Conservation (phyloP, 2,797 vertebrate species). For the Acridotheres tristis region DNA sequence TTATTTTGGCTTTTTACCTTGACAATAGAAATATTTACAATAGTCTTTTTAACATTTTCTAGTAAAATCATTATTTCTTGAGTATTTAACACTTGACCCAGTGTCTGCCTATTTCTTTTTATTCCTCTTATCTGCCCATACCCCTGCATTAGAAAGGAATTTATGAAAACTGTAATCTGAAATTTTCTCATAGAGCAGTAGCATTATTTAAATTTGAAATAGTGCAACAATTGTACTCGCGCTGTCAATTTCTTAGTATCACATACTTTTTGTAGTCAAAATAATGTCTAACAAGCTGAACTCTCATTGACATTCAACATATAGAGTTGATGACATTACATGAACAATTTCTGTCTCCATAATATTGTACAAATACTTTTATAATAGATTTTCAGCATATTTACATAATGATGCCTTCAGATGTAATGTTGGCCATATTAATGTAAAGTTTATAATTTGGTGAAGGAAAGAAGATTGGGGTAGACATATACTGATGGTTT, state of each 20-base stretch:
- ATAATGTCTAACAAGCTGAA: neutral
- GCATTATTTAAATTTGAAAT: neutral
- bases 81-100: neutral
- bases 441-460: neutral
- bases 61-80: neutral
- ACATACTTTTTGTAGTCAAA: neutral
- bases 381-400: conserved; percentile 40
- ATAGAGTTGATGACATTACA: neutral
- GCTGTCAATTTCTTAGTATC: neutral
- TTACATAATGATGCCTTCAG: conserved; percentile 56
- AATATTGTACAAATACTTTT: conserved; percentile 34
- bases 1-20: neutral
- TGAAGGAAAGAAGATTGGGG: neutral
- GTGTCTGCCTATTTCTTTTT: neutral
- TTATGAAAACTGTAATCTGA: neutral
- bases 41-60: neutral
- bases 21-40: neutral
- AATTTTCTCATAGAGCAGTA: neutral
- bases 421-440: conserved; percentile 50
- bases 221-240: neutral
- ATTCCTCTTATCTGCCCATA: neutral
- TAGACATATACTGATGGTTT: conserved; percentile 30
- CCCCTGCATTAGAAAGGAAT: neutral
- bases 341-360: neutral
- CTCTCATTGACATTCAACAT: neutral